Conservation (phyloP, 2,888 invertebrate species). For the Cephus sareptanus region DNA sequence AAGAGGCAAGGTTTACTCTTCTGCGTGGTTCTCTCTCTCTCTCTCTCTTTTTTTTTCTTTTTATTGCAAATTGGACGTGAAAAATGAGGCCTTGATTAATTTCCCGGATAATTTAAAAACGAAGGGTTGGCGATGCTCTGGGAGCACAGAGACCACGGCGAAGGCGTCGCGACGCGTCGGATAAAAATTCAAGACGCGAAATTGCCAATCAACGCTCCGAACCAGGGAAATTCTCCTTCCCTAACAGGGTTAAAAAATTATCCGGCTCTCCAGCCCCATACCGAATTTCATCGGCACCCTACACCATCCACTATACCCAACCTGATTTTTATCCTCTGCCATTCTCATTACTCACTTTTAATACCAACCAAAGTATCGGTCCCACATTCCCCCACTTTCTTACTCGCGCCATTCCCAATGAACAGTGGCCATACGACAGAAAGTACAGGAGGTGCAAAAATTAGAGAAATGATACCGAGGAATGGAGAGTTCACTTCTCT, state of each 20-base stretch:
- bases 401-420: background rate
- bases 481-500: background rate
- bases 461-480: background rate
- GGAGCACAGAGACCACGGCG: background rate
- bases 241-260: slow-evolving; percentile 65
- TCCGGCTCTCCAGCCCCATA: slow-evolving; percentile 39
- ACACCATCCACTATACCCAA: background rate
- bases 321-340: background rate
- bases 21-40: slow-evolving; percentile 37
- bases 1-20: slow-evolving; percentile 65
- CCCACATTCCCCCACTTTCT: background rate
- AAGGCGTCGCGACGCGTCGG: slow-evolving; percentile 38
- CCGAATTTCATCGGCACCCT: slow-evolving; percentile 57
- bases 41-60: slow-evolving; percentile 42
- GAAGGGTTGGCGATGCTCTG: slow-evolving; percentile 55
- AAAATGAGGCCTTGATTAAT: slow-evolving; percentile 67
- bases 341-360: background rate
- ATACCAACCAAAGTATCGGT: background rate
- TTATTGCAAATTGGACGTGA: slow-evolving; percentile 67
- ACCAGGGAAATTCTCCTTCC: slow-evolving; percentile 29
- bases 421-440: background rate
- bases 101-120: slow-evolving; percentile 67
- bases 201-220: slow-evolving; percentile 62
- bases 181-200: slow-evolving; percentile 67
- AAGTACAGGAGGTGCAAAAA: background rate